Evolutionary conservation across 2,797 vertebrate genomes (phyloP), one percentile per base, ranked within the genome.

Genomic region (Carduelis carduelis): DNA sequence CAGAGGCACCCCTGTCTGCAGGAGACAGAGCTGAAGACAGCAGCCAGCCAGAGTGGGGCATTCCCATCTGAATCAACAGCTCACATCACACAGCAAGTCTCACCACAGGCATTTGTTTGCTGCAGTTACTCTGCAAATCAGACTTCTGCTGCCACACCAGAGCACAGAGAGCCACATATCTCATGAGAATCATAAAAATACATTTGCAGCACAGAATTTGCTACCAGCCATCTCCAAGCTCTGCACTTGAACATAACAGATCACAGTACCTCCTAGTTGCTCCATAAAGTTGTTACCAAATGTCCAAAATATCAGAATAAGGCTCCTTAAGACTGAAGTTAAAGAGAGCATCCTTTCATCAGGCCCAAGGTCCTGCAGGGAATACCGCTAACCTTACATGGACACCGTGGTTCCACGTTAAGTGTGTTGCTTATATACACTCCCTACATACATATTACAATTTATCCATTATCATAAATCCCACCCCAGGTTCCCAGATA

Each of bases 381-480:
- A 30, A 53, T 39, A 47, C 21, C 30, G 30, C 55, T 53, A 47
- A 46, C 24, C 24, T 53, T 46, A 68, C 0, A 0, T 30, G 55
- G 47, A 60, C 39, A 53, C 4, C 1, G 5, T 5, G 20, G n/a
- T 12, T 68, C 55, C 46, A 1, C 0, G 1, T 32, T 32, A 43
- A 26, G 22, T n/a, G 16, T 69, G 16, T 46, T 53, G 72, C 26
- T 77, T 21, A 61, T 26, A 39, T 6, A 61, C 30, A 26, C 47
- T 47, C 55, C 39, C 56, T 30, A 26, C 21, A 22, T 26, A 17
- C 6, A 30, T 18, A 37, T 39, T 61, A 53, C 39, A 61, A 39
- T 71, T 55, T 61, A 34, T 19, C 19, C 17, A 30, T 77, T 28
- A 60, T 19, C n/a, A 60, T 53, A 37, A 53, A 46, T 68, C 16